Base-by-base conservation (phyloP, 2,888 invertebrate species). In the Agrotis segetum region DNA sequence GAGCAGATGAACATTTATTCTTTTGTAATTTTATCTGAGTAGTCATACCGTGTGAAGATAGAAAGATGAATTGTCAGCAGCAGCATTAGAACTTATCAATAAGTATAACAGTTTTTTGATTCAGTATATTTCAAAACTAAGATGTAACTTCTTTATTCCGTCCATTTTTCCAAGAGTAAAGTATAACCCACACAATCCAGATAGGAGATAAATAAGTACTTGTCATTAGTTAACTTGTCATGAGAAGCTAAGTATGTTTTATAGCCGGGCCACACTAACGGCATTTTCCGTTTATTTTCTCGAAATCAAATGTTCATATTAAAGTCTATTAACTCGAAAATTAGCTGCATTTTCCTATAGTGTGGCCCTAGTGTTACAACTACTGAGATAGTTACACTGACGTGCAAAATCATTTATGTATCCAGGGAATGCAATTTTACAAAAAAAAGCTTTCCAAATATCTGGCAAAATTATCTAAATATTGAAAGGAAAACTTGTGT, bases 141-240 rank as follows among this genome's bases (percentile, higher is more conserved):
- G n/a, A 46, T 77, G 59, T 47, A 50, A 53, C 69, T 67, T 69
- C 19, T 70, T 63, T 52, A n/a, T 52, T 40, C 17, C 17, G 24
- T 49, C 40, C 29, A 53, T 13, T 4, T 61, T 58, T 14, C 55
- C 17, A 67, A 50, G 40, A 58, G 24, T 47, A 13, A 55, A 64
- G 19, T 60, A 46, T n/a, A 64, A 52, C 50, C 47, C 64, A 67
- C 56, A 63, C 46, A 34, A 40, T 62, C 29, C 59, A 40, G 52
- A 71, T 49, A 59, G 44, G 6, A 67, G 29, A 69, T 68, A 82
- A 82, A 85, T 88, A 87, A 88, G 88, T 88, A 88, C 87, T 73
- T 77, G 78, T 88, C 76, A 84, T 79, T 79, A 56, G 47, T 74
- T 55, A 79, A 71, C 53, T 84, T 87, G 87, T 88, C 87, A 88